Conservation (phyloP, 2,797 vertebrate species). For the Psittacula derbiana region DNA sequence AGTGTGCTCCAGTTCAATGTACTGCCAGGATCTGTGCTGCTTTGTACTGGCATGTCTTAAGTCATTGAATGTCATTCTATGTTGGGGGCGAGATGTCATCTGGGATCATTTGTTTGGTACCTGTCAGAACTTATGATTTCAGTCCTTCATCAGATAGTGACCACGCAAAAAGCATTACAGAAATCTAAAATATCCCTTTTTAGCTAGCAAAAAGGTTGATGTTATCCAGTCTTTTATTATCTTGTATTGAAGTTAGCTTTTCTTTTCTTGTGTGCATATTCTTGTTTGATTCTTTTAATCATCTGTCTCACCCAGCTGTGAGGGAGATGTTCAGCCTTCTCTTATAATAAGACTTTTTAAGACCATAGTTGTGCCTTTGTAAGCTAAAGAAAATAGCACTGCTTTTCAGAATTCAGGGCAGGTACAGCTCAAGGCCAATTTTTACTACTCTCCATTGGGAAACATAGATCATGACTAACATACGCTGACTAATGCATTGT, state of each 20-base stretch:
- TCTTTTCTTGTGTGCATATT: background rate
- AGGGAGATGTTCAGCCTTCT: background rate
- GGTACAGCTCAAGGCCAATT: background rate
- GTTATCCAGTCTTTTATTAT: background rate
- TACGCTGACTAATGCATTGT: background rate
- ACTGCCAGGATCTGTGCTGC: background rate
- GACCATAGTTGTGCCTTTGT: background rate
- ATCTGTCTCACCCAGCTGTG: background rate
- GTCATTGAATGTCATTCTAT: background rate
- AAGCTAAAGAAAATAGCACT: background rate
- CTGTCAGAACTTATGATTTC: background rate
- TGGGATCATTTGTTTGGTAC: background rate
- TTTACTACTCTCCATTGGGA: background rate
- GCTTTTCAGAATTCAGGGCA: background rate
- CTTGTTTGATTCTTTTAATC: background rate
- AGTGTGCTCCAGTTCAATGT: fast-evolving
- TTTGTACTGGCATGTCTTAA: background rate
- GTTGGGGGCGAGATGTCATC: background rate
- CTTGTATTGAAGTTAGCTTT: background rate
- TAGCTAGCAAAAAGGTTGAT: background rate
- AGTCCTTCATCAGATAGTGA: background rate
- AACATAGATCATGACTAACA: background rate
- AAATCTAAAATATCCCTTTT: background rate
- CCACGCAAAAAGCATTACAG: background rate
- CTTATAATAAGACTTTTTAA: background rate